Conservation (phyloP, 2,888 invertebrate genomes). For the Congeria kusceri region DNA sequence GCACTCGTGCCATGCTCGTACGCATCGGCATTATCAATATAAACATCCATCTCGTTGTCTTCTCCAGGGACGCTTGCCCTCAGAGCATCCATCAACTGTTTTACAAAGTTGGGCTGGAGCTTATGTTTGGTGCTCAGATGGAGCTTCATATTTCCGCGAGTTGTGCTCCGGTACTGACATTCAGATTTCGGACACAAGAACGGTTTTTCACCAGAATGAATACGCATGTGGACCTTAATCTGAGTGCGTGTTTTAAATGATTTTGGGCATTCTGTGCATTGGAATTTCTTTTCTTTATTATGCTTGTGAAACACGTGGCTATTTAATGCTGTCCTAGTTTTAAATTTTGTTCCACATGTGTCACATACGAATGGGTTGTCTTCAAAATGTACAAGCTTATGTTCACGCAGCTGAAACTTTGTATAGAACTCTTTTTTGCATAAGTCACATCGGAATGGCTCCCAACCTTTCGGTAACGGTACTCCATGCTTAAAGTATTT, state of each 20-base stretch:
- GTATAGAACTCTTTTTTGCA: constrained; percentile 80
- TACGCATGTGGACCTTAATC: constrained; percentile 74
- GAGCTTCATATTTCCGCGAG: constrained; percentile 77
- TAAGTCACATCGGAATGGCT: constrained; percentile 76
- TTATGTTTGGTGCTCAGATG: constrained; percentile 76
- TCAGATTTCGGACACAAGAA: constrained; percentile 70
- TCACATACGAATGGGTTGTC: constrained; percentile 78
- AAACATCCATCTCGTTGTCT: neutral
- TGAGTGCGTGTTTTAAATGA: constrained; percentile 79
- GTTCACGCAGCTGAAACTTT: constrained; percentile 78
- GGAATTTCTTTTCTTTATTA: constrained; percentile 69
- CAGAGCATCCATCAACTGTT: constrained; percentile 63
- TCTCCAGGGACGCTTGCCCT: constrained; percentile 23
- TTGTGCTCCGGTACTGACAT: constrained; percentile 77
- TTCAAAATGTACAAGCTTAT: constrained; percentile 75
- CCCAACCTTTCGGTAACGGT: constrained; percentile 78
- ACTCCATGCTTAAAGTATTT: constrained; percentile 79
- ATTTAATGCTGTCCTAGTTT: constrained; percentile 74
- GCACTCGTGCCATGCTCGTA: neutral
- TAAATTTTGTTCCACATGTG: constrained; percentile 77
- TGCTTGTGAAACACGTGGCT: constrained; percentile 80
- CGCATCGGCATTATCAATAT: neutral
- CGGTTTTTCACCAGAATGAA: constrained; percentile 79
- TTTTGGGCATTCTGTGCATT: constrained; percentile 74
- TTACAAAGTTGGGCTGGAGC: constrained; percentile 57